phyloP scores from a whole-genome alignment of 2,888 invertebrate genomes.

The Zygaena filipendulae region DNA sequence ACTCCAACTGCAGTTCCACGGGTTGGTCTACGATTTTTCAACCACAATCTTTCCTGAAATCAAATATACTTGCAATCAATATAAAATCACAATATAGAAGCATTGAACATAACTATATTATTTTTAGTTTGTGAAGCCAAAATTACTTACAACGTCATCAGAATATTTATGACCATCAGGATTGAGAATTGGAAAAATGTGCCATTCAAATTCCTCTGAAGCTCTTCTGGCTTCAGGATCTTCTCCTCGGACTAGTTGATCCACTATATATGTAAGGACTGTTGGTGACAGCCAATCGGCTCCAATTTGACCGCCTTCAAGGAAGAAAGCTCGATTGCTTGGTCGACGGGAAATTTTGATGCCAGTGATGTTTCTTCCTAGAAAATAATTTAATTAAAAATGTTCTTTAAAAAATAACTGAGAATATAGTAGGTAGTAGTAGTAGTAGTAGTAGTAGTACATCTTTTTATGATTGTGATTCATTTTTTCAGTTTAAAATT shows the following conservation, averaged over 20 bases:
- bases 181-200: constrained; percentile 78
- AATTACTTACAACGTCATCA: constrained; percentile 60
- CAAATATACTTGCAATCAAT: too few relatives aligned
- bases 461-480: too few relatives aligned
- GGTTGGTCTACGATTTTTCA: constrained; percentile 69
- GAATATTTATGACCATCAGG: constrained; percentile 82
- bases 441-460: too few relatives aligned
- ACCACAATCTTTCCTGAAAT: constrained; percentile 69
- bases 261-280: constrained; percentile 69
- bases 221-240: constrained; percentile 52
- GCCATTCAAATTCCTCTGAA: constrained; percentile 74
- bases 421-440: too few relatives aligned
- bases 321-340: constrained; percentile 31
- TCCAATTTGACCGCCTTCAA: constrained; percentile 72
- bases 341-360: constrained; percentile 39
- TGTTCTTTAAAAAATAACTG: too few relatives aligned
- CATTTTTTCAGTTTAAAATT: too few relatives aligned
- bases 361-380: constrained; percentile 58
- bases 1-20: constrained; percentile 55
- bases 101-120: too few relatives aligned
- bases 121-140: too few relatives aligned
- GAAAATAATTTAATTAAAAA: constrained; percentile 14
- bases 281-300: constrained; percentile 82
- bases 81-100: too few relatives aligned
- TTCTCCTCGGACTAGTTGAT: constrained; percentile 69